Evolutionary conservation across 2,797 vertebrate genomes (phyloP), one percentile per base, ranked within the genome.

Genomic region (Etheostoma nigrum): DNA sequence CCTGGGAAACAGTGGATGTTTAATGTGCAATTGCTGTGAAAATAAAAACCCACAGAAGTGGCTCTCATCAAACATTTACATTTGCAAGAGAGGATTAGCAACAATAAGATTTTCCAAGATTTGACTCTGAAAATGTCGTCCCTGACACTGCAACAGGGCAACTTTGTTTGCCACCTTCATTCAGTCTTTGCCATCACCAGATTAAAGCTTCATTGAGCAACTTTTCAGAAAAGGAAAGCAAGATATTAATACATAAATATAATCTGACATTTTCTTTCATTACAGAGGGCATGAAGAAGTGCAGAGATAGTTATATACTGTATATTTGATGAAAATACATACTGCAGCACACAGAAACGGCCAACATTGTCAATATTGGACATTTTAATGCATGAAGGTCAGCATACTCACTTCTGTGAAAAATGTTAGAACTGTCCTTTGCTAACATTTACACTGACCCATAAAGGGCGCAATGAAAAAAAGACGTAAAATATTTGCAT

Each of bases 401-500:
- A 19, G 27, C 42, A 15, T 51, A 3, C 18, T 65, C 68, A 66
- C 73, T 67, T 76, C 67, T 65, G 25, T 57, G 59, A 54, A 65
- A 79, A 82, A 69, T 79, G 68, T 84, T 72, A 51, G 13, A 13
- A 42, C 52, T 73, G 75, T 82, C 82, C 74, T 83, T 76, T 19
- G 10, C 48, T 60, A 79, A 86, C 77, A 78, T 76, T 72, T 72
- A 82, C 52, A 63, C 59, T 78, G 87, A 91, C 83, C 88, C 83
- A 74, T 79, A 76, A 84, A 88, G 71, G 76, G 23, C 25, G 0
- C 44, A 19, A 57, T 60, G 40, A 57, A 71, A 76, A 54, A 80
- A 62, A 74, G 48, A 65, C 63, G 23, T 79, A 2, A 25, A 78
- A 74, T 78, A 92, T 92, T 91, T 88, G 86, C 91, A 92, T 89